Percentiles rank a stretch among this genome's conserved stretches.
These are phyloP conservation scores for Dryadula phaetusa DNA, from an alignment of 2,888 invertebrate genomes.

Conservation along the genomic window DNA sequence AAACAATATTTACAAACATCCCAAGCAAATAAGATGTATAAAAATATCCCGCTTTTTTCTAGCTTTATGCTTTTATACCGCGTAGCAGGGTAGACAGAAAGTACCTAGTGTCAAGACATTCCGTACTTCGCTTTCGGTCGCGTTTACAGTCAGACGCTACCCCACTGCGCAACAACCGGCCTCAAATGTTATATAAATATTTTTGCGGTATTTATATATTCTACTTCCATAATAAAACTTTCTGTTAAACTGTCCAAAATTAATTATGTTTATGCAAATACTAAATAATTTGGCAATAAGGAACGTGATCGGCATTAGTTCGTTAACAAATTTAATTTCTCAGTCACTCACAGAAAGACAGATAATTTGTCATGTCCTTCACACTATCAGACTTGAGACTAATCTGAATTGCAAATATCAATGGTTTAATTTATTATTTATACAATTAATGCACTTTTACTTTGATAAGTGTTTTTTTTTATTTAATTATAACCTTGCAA, in stretches of 20 bases:
- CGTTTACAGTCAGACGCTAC: too few relatives aligned
- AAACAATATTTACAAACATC: too few relatives aligned
- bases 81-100: too few relatives aligned
- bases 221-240: slow-evolving; percentile 17
- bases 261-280: slow-evolving; percentile 39
- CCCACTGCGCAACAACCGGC: too few relatives aligned
- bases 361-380: slow-evolving; percentile 76
- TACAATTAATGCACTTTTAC: neutral
- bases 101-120: too few relatives aligned
- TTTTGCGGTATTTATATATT: neutral
- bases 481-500: neutral
- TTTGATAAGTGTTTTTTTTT: neutral
- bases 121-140: too few relatives aligned
- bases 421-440: slow-evolving; percentile 36
- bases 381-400: slow-evolving; percentile 62
- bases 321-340: slow-evolving; percentile 44
- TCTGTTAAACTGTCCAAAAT: slow-evolving; percentile 24
- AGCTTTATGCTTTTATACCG: too few relatives aligned
- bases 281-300: slow-evolving; percentile 53
- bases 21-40: too few relatives aligned
- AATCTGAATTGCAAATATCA: slow-evolving; percentile 74
- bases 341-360: slow-evolving; percentile 59
- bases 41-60: too few relatives aligned
- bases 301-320: slow-evolving; percentile 64
- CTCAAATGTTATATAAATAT: neutral